Base-by-base conservation (phyloP, 53 echinoderm and acorn worm genomes). In the Arbacia lixula region DNA sequence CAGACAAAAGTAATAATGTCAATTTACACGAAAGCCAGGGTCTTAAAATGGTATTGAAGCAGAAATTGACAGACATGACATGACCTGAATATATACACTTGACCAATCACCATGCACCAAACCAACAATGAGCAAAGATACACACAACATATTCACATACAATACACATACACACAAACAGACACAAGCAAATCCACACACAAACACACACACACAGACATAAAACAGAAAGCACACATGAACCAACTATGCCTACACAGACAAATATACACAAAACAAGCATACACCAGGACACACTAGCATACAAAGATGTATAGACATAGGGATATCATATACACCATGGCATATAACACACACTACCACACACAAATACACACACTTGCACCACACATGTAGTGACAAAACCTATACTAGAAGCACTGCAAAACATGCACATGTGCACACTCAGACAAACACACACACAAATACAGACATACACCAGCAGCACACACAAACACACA, bases 391-490 rank as follows among this genome's bases (percentile, higher is more conserved):
- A n/a, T n/a, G n/a, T n/a, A n/a, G n/a, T n/a, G n/a, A n/a, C n/a
- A n/a, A n/a, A n/a, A n/a, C n/a, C 49, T 14, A 46, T 46, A 14
- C 14, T 46, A 46, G 8, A 6, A 12, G 22, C 27, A 69, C 40
- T 26, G 24, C 39, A 22, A 68, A n/a, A 68, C 42, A 68, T 25
- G 53, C 41, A 58, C 58, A 77, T 19, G 37, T 39, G 56, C 34
- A 57, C 77, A 31, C 77, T 5, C 77, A 37, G 12, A 76, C 57
- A 57, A 21, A 72, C 51, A 31, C 41, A 72, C 50, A 72, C 52
- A 4, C 72, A 49, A 10, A 49, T 28, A 68, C 39, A 37, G 1
- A 36, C 33, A 54, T 11, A 75, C 76, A 75, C 32, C 4, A 25
- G 2, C 1, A 75, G 34, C 55, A 54, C 10, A 57, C 77, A 76